phyloP scores from a whole-genome alignment of 1,140 invertebrate species.

The Diorhabda carinulata region DNA sequence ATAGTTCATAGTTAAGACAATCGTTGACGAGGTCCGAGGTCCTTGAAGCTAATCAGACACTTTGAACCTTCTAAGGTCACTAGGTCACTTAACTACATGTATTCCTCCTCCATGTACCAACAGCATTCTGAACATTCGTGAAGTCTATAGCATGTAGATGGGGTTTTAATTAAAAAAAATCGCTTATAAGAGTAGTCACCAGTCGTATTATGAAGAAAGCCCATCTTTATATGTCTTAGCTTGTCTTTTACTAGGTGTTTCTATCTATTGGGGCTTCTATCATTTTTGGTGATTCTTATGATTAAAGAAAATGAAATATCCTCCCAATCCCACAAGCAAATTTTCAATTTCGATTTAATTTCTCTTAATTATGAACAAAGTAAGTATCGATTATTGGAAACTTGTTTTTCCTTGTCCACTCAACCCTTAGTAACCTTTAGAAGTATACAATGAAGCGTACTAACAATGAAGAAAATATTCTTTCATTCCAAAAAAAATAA shows the following conservation, averaged over 20 bases:
- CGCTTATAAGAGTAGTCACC: no score
- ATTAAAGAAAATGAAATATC: not conserved
- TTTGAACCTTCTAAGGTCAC: no score
- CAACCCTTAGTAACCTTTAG: not conserved
- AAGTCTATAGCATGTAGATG: no score
- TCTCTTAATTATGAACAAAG: not conserved
- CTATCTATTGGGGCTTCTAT: not conserved
- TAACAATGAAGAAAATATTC: conserved; percentile 16
- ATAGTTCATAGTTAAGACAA: no score
- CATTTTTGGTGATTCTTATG: not conserved
- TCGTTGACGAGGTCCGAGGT: no score
- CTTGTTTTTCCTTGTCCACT: not conserved
- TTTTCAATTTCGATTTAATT: not conserved
- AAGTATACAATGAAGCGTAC: conserved; percentile 8
- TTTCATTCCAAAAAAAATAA: conserved; percentile 9
- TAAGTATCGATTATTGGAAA: conserved; percentile 1
- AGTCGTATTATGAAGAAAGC: not conserved
- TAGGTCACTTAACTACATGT: no score
- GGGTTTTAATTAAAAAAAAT: no score
- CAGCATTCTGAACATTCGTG: no score
- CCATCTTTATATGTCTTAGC: not conserved
- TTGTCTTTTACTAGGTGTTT: not conserved
- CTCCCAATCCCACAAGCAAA: not conserved
- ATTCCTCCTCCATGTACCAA: no score
- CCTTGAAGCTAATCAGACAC: no score